A percentile compares a stretch with the other conserved stretches of the same genome.
Conservation (phyloP, 2,113 vertebrate species). For the Pitta sordida region DNA sequence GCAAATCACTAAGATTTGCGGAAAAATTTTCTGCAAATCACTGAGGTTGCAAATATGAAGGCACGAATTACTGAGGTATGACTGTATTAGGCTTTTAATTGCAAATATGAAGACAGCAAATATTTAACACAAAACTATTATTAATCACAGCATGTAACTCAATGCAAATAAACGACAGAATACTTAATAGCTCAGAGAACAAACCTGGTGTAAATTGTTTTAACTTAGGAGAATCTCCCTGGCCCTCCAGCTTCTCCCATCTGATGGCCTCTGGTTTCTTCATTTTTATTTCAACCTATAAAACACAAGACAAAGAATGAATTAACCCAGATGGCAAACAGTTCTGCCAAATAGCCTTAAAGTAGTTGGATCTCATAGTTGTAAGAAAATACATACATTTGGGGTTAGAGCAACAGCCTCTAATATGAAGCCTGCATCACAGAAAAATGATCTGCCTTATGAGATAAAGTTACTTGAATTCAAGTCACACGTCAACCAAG, state of each 20-base stretch:
- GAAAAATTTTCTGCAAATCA: too few species aligned
- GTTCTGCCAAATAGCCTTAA: not conserved
- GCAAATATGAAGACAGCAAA: not conserved
- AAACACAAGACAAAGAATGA: constrained; percentile 25
- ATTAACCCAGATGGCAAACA: not conserved
- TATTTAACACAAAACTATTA: not conserved
- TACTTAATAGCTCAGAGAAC: constrained; percentile 54
- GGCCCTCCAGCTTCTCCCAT: constrained; percentile 94
- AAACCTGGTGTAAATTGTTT: constrained; percentile 89
- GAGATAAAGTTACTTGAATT: not conserved
- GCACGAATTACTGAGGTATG: too few species aligned
- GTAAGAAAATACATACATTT: not conserved
- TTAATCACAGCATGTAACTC: not conserved
- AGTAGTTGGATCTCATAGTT: not conserved
- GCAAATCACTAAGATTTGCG: too few species aligned
- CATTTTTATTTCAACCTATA: constrained; percentile 96
- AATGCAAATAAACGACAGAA: not conserved
- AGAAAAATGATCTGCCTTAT: not conserved
- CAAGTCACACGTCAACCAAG: not conserved
- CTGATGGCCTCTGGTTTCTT: constrained; percentile 91
- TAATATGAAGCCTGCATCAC: not conserved
- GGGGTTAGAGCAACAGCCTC: not conserved
- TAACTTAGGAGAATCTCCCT: constrained; percentile 75
- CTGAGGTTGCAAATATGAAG: too few species aligned
- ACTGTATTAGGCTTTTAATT: not conserved